These are phyloP conservation scores for Orchesella flavescens DNA, from an alignment of 2,888 invertebrate genomes.

Conservation along the genomic window DNA sequence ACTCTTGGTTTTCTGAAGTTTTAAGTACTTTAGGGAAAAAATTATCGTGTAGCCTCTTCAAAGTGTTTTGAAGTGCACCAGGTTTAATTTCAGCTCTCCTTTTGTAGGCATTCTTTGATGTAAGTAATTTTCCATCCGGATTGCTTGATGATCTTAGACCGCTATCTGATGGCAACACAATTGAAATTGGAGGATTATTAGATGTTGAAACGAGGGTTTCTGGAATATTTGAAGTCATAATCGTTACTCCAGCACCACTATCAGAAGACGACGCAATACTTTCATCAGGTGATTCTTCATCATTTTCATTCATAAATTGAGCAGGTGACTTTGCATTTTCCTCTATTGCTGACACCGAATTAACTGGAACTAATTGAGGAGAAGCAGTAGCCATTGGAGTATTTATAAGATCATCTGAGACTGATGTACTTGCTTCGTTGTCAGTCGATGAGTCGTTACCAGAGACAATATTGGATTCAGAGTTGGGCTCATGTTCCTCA, in stretches of 20 bases:
- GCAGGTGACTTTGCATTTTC: not conserved
- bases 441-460: too few species aligned
- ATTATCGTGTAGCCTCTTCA: conserved; percentile 54
- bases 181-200: conserved; percentile 57
- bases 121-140: conserved; percentile 5
- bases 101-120: conserved; percentile 49
- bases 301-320: not conserved
- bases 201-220: conserved; percentile 24
- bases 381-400: too few species aligned
- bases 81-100: conserved; percentile 53
- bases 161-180: conserved; percentile 45
- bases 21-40: conserved; percentile 53
- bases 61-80: conserved; percentile 51
- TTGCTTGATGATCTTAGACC: conserved; percentile 7
- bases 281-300: not conserved
- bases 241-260: conserved; percentile 27
- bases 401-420: too few species aligned
- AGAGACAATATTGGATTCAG: too few species aligned
- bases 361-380: too few species aligned
- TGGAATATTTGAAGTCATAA: conserved; percentile 38
- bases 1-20: conserved; percentile 43
- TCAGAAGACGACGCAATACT: not conserved
- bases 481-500: too few species aligned
- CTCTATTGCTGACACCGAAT: not conserved
- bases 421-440: too few species aligned